Base-by-base conservation (phyloP, 2,888 invertebrate genomes). In the Aricia artaxerxes region DNA sequence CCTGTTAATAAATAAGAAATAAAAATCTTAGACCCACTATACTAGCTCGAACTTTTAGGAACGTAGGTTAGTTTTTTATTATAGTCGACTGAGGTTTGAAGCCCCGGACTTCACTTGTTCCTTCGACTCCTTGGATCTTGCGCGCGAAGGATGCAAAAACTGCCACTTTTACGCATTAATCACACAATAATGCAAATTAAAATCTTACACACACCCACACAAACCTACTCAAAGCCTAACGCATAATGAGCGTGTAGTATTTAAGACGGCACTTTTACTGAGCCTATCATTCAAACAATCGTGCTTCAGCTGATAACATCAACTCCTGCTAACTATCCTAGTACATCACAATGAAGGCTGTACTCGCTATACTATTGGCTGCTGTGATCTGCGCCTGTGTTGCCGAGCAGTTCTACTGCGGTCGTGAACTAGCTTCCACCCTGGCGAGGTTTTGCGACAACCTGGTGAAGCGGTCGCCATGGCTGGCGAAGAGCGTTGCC, bases 381-480 rank as follows among this genome's bases (percentile, higher is more conserved):
- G 64, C 31, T 31, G 31, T 31, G 4, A 0, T 69, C 1, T 31
- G 64, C 64, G 31, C 13, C 11, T 31, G 64, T 13, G 64, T 11
- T 11, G 31, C 24, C 1, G 64, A 69, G 4, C 64, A 69, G 11
- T 40, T 40, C 40, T 38, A 38, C 57, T 87, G 87, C 78, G 87
- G 88, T 0, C 80, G 83, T 7, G 53, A 78, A 1, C 79, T 87
- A 44, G 81, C 85, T 0, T 78, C 64, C 16, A 79, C 80, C 0
- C 13, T 83, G 38, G 81, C 82, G 5, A 44, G 81, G 7, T 44
- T 82, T 16, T 84, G 80, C 78, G 31, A 82, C 77, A 53, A 78
- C 81, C 73, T 73, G 73, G 69, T 85, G 83, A 82, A 79, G 78
- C 40, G 78, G 49, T 73, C 82, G 78, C 83, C 82, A 40, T 84